Evolutionary conservation across 2,888 invertebrate species (phyloP), one percentile per base, ranked within the genome.

Genomic region (Pycnomerus fuliginosus): DNA sequence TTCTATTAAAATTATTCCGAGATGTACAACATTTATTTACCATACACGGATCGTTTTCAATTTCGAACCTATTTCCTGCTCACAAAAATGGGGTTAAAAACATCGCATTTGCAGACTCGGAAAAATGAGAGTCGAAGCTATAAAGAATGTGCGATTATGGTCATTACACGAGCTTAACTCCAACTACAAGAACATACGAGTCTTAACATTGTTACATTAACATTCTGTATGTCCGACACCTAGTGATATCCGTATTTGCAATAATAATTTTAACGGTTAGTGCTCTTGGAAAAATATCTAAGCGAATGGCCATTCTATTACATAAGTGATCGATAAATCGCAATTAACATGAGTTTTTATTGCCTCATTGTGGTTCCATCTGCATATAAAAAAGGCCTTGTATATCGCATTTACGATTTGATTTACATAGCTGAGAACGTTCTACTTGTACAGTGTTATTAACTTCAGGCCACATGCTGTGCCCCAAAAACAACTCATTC

Each of bases 401-500:
- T 31, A 16, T 8, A 10, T 14, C 12, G 16, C 16, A 25, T 38
- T 23, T 38, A 25, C 29, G 27, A 20, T 25, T 44, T 44, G 32
- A 43, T 31, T 36, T 44, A 32, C 37, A 31, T 37, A 25, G 43
- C 20, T 44, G 11, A 34, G 11, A 40, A 20, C 29, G 23, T 16
- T 42, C 23, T 27, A 22, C 16, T 42, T 16, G 16, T 34, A 15
- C 17, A 14, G 25, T 43, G 36, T 42, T 13, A 36, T 38, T 37
- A 38, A 16, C 20, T 22, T 40, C 43, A 47, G 59, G 55, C 56
- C 60, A 51, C 58, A 58, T 53, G 50, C 58, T 51, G 56, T 47
- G 62, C 45, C 34, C 44, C 48, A 44, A 54, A 52, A 58, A 58
- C 60, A 51, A 56, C 55, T 59, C 55, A 61, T 54, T 60, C 56